Percentiles rank a stretch among this genome's conserved stretches.
Evolutionary conservation across 1,140 invertebrate species (phyloP).

Genomic region (Brachionus rotundiformis): DNA sequence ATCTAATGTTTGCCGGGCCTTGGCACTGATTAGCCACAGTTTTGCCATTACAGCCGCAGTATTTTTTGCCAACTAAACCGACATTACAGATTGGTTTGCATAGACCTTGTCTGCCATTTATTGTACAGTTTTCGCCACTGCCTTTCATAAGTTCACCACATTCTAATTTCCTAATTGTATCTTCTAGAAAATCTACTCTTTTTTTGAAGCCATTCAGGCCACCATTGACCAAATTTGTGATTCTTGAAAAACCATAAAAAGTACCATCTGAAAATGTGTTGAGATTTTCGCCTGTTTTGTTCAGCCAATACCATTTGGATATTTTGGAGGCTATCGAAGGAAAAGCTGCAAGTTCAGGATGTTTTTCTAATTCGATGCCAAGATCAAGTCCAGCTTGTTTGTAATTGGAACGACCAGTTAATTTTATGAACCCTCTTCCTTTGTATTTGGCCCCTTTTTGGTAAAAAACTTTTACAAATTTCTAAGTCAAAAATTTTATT

Average conservation of each 20-base stretch:
- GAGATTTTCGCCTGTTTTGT: background rate
- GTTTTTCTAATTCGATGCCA: background rate
- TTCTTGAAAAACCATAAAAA: background rate
- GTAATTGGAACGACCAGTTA: slow-evolving; percentile 13
- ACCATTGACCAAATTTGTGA: background rate
- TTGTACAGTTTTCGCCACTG: background rate
- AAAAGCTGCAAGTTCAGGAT: background rate
- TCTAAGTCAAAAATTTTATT: too few species aligned
- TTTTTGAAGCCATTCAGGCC: background rate
- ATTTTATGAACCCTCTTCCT: background rate
- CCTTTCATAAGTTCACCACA: background rate
- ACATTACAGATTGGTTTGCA: background rate
- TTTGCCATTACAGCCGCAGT: background rate
- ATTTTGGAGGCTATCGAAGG: background rate
- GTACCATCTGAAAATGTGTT: background rate
- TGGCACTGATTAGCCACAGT: background rate
- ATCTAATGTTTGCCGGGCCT: background rate
- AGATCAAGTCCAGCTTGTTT: background rate
- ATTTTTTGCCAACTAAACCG: background rate
- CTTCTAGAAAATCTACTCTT: background rate
- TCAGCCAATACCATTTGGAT: background rate
- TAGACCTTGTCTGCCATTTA: background rate
- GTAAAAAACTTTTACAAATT: too few species aligned
- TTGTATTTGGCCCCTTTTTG: background rate
- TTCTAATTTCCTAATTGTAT: background rate